Conservation (phyloP, 1,140 invertebrate genomes). For the Lepidurus packardi region DNA sequence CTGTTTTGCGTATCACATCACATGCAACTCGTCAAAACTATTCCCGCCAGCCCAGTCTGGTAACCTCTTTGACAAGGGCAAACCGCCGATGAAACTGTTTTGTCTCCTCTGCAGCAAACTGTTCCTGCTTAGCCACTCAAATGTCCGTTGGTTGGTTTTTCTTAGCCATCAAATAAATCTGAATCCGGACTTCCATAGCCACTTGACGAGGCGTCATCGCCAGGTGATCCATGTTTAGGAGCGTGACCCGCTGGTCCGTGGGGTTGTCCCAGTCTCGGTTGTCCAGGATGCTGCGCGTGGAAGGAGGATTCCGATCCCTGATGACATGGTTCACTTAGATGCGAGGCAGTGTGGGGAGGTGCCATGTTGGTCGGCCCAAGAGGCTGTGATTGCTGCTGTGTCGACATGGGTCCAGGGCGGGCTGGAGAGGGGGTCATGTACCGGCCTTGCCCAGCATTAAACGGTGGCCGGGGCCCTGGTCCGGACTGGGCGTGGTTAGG, state of each 20-base stretch:
- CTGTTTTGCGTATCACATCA: background rate
- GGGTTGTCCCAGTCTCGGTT: background rate
- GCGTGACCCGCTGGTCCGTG: background rate
- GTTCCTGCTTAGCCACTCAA: too few relatives aligned
- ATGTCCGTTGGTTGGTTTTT: background rate
- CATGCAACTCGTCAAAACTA: background rate
- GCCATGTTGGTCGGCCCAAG: constrained; percentile 13
- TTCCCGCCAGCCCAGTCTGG: background rate
- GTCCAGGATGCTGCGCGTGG: background rate
- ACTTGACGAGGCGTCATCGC: constrained; percentile 31
- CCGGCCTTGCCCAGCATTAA: constrained; percentile 25
- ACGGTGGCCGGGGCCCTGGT: constrained; percentile 11
- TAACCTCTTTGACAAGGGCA: too few relatives aligned
- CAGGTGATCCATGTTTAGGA: constrained; percentile 30
- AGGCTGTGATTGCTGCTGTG: constrained; percentile 26
- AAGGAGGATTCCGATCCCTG: constrained; percentile 6
- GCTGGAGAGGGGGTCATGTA: background rate
- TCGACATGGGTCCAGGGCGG: constrained; percentile 25
- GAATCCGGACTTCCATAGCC: constrained; percentile 33
- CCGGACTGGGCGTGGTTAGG: background rate
- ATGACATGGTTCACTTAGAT: constrained; percentile 5
- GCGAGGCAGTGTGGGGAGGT: constrained; percentile 23
- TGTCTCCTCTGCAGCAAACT: too few relatives aligned
- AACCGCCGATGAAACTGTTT: too few relatives aligned
- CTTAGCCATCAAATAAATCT: constrained; percentile 26